These are phyloP conservation scores for Pseudochromis fuscus DNA, from an alignment of 2,797 vertebrate species.

Conservation along the genomic window DNA sequence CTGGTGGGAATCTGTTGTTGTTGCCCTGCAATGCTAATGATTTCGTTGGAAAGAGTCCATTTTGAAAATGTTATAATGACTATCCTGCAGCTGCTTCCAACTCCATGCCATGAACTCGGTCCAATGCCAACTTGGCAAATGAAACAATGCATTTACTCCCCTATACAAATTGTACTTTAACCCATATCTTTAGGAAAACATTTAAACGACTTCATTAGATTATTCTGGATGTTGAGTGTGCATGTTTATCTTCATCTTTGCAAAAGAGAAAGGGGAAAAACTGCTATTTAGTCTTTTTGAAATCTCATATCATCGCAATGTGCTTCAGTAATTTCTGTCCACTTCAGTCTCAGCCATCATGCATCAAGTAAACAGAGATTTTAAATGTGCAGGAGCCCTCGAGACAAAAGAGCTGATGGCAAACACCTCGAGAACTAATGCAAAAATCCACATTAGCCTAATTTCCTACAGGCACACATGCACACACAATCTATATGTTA, in stretches of 20 bases:
- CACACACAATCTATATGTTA: not conserved
- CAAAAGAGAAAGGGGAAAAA: not conserved
- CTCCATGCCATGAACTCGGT: not conserved
- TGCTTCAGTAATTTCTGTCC: not conserved
- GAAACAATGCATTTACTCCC: too few species aligned
- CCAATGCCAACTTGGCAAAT: slow-evolving; percentile 6
- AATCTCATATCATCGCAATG: not conserved
- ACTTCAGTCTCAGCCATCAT: slow-evolving; percentile 33
- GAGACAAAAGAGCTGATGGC: slow-evolving; percentile 7
- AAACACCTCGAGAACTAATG: slow-evolving; percentile 17
- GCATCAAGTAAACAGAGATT: slow-evolving; percentile 8
- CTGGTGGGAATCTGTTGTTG: not conserved
- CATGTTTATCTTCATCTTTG: not conserved
- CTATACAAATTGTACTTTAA: not conserved
- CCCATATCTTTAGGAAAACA: slow-evolving; percentile 10
- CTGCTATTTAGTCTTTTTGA: not conserved
- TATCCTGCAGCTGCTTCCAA: not conserved
- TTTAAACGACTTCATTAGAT: not conserved
- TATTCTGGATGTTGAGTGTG: not conserved
- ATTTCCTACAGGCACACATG: not conserved
- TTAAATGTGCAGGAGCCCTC: slow-evolving; percentile 5
- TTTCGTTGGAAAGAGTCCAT: slow-evolving; percentile 20
- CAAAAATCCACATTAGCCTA: not conserved
- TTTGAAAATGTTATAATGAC: slow-evolving; percentile 14
- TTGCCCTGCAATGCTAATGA: slow-evolving; percentile 1